phyloP scores from a whole-genome alignment of 2,797 vertebrate genomes.

The Alcedo atthis region DNA sequence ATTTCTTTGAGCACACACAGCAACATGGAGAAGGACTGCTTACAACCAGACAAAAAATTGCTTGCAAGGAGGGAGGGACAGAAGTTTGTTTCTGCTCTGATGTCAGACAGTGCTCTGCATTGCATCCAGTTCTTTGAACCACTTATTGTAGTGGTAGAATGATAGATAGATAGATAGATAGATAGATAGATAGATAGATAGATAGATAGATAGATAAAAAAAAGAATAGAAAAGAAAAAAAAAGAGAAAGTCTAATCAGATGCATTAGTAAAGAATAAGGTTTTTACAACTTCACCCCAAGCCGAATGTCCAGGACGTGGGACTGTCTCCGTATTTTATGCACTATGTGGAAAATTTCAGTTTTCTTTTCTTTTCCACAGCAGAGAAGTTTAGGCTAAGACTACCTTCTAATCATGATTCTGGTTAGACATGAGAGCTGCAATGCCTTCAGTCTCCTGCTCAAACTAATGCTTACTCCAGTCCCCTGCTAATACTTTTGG shows the following conservation, averaged over 20 bases:
- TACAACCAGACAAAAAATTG: background rate
- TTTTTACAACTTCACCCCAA: background rate
- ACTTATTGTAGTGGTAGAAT: background rate
- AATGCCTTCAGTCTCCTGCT: rapidly evolving
- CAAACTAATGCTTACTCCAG: rapidly evolving
- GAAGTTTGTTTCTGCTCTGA: background rate
- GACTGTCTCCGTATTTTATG: background rate
- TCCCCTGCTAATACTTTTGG: background rate
- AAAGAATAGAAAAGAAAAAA: no score
- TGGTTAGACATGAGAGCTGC: background rate
- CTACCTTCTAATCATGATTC: background rate
- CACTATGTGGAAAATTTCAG: rapidly evolving
- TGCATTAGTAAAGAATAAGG: background rate
- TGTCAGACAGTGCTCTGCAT: background rate
- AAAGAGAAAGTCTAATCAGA: background rate
- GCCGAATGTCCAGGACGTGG: rapidly evolving
- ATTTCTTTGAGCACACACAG: background rate
- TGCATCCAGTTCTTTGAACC: background rate
- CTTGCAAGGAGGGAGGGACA: background rate
- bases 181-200: no score
- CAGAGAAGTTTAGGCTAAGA: background rate
- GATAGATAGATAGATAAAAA: no score
- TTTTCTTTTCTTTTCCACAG: background rate
- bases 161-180: no score
- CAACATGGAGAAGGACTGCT: rapidly evolving